A percentile compares a stretch with the other conserved stretches of the same genome.
These are phyloP conservation scores for Labrus mixtus DNA, from an alignment of 2,113 vertebrate species.

Conservation along the genomic window DNA sequence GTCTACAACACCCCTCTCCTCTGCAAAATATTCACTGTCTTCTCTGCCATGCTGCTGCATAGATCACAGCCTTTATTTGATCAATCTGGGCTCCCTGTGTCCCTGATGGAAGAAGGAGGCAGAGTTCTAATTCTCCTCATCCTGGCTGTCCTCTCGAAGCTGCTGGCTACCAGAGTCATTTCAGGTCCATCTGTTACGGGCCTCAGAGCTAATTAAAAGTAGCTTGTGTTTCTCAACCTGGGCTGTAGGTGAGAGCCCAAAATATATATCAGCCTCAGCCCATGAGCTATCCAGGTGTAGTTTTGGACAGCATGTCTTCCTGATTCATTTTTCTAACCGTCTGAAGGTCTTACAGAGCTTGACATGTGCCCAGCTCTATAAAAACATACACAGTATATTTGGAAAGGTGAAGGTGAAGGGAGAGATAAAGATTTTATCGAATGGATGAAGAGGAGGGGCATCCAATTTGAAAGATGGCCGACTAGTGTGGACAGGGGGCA, in stretches of 20 bases:
- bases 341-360: too few relatives aligned
- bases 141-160: constrained; percentile 59
- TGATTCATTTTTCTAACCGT: too few relatives aligned
- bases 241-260: constrained; percentile 55
- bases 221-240: constrained; percentile 45
- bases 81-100: constrained; percentile 47
- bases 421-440: constrained; percentile 18
- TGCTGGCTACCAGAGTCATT: constrained; percentile 64
- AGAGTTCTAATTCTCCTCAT: constrained; percentile 58
- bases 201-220: constrained; percentile 76
- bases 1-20: constrained; percentile 11
- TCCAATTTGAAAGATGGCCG: constrained; percentile 46
- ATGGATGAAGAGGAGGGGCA: not conserved
- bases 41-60: constrained; percentile 54
- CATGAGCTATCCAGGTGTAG: constrained; percentile 34
- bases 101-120: constrained; percentile 47
- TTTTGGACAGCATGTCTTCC: constrained; percentile 3
- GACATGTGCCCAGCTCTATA: too few relatives aligned
- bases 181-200: constrained; percentile 72
- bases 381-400: constrained; percentile 4
- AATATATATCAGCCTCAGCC: constrained; percentile 47
- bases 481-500: constrained; percentile 26
- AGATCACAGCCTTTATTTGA: constrained; percentile 70
- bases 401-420: constrained; percentile 16
- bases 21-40: constrained; percentile 56